These are phyloP conservation scores for Fissipunctia ypsillon DNA, from an alignment of 2,888 invertebrate genomes.

Conservation along the genomic window DNA sequence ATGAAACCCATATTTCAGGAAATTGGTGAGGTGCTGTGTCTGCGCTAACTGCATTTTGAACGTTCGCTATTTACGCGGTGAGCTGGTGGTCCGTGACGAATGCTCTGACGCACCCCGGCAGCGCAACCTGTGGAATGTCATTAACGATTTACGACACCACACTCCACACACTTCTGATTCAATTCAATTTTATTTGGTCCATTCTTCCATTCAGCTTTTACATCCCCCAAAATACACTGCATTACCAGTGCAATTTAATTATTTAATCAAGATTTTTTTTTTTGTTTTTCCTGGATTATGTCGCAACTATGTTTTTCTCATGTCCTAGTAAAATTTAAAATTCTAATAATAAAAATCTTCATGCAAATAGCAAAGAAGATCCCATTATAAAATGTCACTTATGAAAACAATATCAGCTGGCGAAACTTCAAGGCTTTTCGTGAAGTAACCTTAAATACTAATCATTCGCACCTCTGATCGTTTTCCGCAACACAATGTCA, in stretches of 20 bases:
- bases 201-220: conserved; percentile 53
- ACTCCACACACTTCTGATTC: conserved; percentile 74
- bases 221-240: conserved; percentile 37
- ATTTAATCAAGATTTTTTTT: neutral
- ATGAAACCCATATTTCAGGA: conserved; percentile 89
- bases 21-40: conserved; percentile 79
- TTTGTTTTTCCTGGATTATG: neutral
- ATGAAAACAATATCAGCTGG: conserved; percentile 59
- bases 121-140: conserved; percentile 85
- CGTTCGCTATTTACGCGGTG: conserved; percentile 74
- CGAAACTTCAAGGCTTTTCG: conserved; percentile 59
- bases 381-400: conserved; percentile 43
- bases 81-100: conserved; percentile 80
- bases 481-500: conserved; percentile 60
- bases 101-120: conserved; percentile 84
- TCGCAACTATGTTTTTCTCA: neutral
- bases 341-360: conserved; percentile 2
- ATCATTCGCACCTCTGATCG: conserved; percentile 56
- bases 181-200: conserved; percentile 71
- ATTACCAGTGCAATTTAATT: conserved; percentile 1
- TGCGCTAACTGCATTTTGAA: conserved; percentile 82
- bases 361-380: conserved; percentile 9
- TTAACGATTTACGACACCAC: conserved; percentile 84
- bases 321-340: conserved; percentile 2
- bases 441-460: conserved; percentile 56